phyloP scores from a whole-genome alignment of 1,140 invertebrate species.

The Harlomillsia oculata region DNA sequence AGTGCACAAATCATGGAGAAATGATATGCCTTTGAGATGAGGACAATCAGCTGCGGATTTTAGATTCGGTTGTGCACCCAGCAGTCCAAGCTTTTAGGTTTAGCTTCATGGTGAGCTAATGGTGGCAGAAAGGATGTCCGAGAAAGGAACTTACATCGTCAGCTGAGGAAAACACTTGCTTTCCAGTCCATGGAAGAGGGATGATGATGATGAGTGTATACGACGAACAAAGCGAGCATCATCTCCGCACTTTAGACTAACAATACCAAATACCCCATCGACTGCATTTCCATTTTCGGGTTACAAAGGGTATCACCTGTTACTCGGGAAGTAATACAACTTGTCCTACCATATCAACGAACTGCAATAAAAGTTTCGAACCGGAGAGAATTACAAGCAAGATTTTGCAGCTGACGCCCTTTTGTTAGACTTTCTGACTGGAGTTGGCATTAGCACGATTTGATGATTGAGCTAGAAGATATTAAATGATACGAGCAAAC shows the following conservation, averaged over 20 bases:
- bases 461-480: too few relatives aligned
- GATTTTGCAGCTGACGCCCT: constrained; percentile 14
- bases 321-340: constrained; percentile 6
- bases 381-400: neutral
- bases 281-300: neutral
- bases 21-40: too few relatives aligned
- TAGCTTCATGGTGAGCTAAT: neutral
- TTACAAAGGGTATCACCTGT: constrained; percentile 23
- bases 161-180: constrained; percentile 34
- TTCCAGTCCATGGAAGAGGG: neutral
- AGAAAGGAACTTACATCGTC: constrained; percentile 12
- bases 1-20: too few relatives aligned
- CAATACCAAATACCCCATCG: neutral
- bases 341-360: neutral
- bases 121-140: neutral
- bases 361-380: neutral
- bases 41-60: constrained; percentile 2
- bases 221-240: constrained; percentile 7
- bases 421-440: neutral
- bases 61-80: neutral
- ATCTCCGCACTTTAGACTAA: neutral
- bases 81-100: too few relatives aligned
- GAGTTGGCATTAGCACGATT: neutral
- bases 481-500: neutral
- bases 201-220: neutral